These are phyloP conservation scores for Rhagophthalmus giganteus DNA, from an alignment of 2,888 invertebrate genomes.

Conservation along the genomic window DNA sequence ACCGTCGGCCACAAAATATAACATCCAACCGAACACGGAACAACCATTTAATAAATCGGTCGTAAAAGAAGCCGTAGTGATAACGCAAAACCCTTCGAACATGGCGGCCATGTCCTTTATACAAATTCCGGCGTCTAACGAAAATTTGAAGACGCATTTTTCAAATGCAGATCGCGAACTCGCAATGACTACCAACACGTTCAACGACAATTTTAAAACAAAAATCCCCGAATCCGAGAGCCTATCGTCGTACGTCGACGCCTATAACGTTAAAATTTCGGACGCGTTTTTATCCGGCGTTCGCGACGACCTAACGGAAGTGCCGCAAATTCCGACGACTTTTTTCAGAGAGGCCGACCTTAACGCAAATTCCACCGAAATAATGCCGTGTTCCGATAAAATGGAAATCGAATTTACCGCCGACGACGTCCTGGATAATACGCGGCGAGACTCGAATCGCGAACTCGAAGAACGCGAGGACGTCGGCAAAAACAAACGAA, in stretches of 20 bases:
- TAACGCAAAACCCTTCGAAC: conserved; percentile 28
- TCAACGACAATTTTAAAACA: conserved; percentile 24
- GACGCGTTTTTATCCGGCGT: conserved; percentile 65
- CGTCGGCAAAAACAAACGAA: conserved; percentile 41
- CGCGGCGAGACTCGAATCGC: conserved; percentile 46
- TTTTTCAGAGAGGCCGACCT: conserved; percentile 30
- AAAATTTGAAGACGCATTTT: conserved; percentile 26
- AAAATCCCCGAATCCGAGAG: conserved; percentile 11
- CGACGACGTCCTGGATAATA: conserved; percentile 1
- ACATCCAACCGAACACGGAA: conserved; percentile 50
- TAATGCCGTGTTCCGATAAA: conserved; percentile 32
- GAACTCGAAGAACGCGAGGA: conserved; percentile 42
- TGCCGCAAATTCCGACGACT: conserved; percentile 8
- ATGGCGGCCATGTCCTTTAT: conserved; percentile 30
- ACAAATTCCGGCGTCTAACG: conserved; percentile 20
- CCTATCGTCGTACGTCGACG: conserved; percentile 25
- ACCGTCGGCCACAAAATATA: conserved; percentile 48
- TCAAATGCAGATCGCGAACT: conserved; percentile 7
- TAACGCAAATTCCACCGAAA: conserved; percentile 18
- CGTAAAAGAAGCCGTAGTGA: conserved; percentile 33
- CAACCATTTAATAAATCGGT: conserved; percentile 46
- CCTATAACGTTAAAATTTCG: conserved; percentile 55
- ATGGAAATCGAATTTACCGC: conserved; percentile 33
- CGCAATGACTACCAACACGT: neutral
- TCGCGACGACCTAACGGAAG: conserved; percentile 58